These are phyloP conservation scores for Oxygymnocypris stewartii DNA, from an alignment of 2,113 vertebrate genomes.

Conservation along the genomic window DNA sequence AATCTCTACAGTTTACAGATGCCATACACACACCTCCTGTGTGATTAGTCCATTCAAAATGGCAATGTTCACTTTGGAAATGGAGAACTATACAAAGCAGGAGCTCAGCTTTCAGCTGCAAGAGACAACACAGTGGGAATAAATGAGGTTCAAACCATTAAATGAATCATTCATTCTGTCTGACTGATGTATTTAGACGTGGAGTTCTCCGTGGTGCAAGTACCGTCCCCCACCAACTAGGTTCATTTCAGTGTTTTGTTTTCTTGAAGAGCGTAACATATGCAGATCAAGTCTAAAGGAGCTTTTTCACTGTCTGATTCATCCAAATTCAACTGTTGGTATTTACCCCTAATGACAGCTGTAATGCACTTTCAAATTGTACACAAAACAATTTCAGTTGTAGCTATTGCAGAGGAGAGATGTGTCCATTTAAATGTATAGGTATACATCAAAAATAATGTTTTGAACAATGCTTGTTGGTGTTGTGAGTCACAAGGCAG, in stretches of 20 bases:
- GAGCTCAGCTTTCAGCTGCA: slow-evolving; percentile 57
- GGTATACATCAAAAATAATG: background rate
- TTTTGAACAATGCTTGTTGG: background rate
- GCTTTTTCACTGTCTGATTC: slow-evolving; percentile 30
- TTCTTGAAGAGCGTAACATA: slow-evolving; percentile 54
- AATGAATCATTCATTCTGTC: slow-evolving; percentile 69
- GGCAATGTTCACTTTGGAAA: slow-evolving; percentile 23
- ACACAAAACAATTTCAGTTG: background rate
- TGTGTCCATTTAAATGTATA: background rate
- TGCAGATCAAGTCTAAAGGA: slow-evolving; percentile 35
- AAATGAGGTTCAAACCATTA: slow-evolving; percentile 68
- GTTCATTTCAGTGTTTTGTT: slow-evolving; percentile 63
- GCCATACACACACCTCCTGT: background rate
- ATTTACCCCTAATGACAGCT: background rate
- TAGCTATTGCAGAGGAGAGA: background rate
- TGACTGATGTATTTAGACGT: slow-evolving; percentile 65
- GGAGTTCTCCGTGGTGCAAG: slow-evolving; percentile 62
- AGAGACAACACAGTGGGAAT: slow-evolving; percentile 63
- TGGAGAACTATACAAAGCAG: slow-evolving; percentile 43
- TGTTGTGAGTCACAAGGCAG: background rate
- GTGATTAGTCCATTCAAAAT: slow-evolving; percentile 14
- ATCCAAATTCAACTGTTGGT: background rate
- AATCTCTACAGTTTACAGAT: background rate
- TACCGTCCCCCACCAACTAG: slow-evolving; percentile 30
- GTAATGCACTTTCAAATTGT: background rate